Percentiles rank a stretch among this genome's conserved stretches.
These are phyloP conservation scores for Leptinotarsa tumamoca DNA, from an alignment of 2,888 invertebrate species.

Conservation along the genomic window DNA sequence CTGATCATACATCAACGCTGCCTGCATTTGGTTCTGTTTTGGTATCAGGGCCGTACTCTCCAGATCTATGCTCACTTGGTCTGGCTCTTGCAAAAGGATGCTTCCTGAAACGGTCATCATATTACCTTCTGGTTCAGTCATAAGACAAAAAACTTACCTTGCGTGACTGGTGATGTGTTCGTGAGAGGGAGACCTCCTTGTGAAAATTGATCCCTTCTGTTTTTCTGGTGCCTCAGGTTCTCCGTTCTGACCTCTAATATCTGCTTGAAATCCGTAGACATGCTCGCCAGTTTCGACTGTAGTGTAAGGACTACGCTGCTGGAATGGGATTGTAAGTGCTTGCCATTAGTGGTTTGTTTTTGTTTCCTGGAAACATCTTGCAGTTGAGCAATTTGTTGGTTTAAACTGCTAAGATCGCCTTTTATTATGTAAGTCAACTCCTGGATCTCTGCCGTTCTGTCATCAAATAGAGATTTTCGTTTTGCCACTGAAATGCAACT, in stretches of 20 bases:
- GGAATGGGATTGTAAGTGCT: constrained; percentile 91
- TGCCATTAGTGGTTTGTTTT: constrained; percentile 72
- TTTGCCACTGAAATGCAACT: constrained; percentile 85
- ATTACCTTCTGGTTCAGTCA: too few species aligned
- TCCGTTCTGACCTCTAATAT: constrained; percentile 97
- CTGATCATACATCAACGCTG: constrained; percentile 84
- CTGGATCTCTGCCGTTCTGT: constrained; percentile 95
- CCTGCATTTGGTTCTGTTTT: constrained; percentile 69
- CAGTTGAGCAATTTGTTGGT: constrained; percentile 95
- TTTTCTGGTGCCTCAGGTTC: constrained; percentile 96
- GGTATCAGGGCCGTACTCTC: constrained; percentile 70
- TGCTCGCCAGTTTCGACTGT: constrained; percentile 94
- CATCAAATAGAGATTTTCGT: constrained; percentile 96
- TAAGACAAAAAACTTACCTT: constrained; percentile 55
- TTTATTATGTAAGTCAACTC: constrained; percentile 97
- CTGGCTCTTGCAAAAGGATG: constrained; percentile 70
- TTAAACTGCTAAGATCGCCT: constrained; percentile 93
- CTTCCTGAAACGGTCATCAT: constrained; percentile 56
- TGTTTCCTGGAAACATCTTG: constrained; percentile 85
- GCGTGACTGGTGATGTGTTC: constrained; percentile 62
- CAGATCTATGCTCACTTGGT: constrained; percentile 89
- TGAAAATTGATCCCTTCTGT: constrained; percentile 91
- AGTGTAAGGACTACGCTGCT: constrained; percentile 92
- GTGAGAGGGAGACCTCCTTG: constrained; percentile 77
- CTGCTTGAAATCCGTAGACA: constrained; percentile 98